Evolutionary conservation across 2,888 invertebrate genomes (phyloP), one percentile per base, ranked within the genome.

Genomic region (Ecliptopera silaceata): DNA sequence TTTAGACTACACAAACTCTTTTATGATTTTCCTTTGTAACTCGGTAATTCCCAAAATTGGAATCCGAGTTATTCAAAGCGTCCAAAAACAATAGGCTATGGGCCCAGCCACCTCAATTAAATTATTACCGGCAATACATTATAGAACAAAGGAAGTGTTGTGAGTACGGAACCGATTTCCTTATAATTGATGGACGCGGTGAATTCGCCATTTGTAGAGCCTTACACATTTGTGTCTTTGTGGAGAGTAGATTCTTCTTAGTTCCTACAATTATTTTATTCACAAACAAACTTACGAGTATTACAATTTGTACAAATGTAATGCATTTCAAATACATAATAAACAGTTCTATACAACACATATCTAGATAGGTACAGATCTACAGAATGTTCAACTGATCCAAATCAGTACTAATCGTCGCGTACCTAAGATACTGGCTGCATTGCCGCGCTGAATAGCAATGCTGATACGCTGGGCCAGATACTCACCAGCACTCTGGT

Each of bases 121-220:
- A 76, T 81, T 74, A 82, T 80, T 69, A 69, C 70, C 43, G 58
- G 70, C 69, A 72, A 78, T 82, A 80, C 72, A 75, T 79, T 76
- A 78, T 63, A 62, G 70, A 70, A 79, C 79, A 76, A 76, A 74
- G 72, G 74, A 66, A 65, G 60, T 62, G 68, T 67, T 71, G 74
- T 74, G 69, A 71, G 71, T 69, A 70, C 68, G 67, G 66, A 78
- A 77, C 78, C 84, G 80, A 82, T 85, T 86, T 78, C 75, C 74
- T 83, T 86, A 86, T 88, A 90, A 90, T 88, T 88, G 86, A 88
- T 89, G 74, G 80, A 68, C 75, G 88, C 74, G 90, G 90, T 82
- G 72, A 80, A 86, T 80, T 82, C 77, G 75, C 87, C 86, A 88
- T 90, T 89, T 89, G 88, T 90, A 88, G 72, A 76, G 77, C 80